phyloP scores from a whole-genome alignment of 2,797 vertebrate species.

The Bucorvus abyssinicus region DNA sequence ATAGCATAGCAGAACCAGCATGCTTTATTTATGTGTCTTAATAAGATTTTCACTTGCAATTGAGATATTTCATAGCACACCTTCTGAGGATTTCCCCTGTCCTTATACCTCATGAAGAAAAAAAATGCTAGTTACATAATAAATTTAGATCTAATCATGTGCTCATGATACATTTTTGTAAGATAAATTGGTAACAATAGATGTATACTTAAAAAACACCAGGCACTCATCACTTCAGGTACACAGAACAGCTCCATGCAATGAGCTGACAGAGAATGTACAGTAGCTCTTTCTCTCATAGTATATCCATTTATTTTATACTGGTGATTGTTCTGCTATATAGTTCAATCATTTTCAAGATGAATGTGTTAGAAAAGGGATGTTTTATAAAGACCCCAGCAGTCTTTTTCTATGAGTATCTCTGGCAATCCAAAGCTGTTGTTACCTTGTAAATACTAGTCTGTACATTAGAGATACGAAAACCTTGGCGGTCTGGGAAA shows the following conservation, averaged over 20 bases:
- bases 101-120: neutral
- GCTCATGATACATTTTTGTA: neutral
- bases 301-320: neutral
- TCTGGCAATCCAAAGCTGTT: neutral
- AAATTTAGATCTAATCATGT: neutral
- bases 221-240: neutral
- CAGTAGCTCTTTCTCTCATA: neutral
- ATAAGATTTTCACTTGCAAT: neutral
- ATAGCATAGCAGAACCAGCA: neutral
- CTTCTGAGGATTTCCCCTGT: neutral
- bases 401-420: neutral
- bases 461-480: no score
- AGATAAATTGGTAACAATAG: neutral
- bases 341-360: neutral
- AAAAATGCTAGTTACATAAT: neutral
- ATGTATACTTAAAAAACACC: neutral
- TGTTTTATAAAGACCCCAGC: neutral
- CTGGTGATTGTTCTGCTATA: neutral
- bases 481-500: no score
- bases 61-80: neutral
- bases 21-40: neutral
- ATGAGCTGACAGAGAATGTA: neutral
- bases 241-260: neutral
- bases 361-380: neutral
- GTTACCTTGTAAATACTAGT: no score